Base-by-base conservation (phyloP, 2,888 invertebrate genomes). In the Torymus aiolomorphi region DNA sequence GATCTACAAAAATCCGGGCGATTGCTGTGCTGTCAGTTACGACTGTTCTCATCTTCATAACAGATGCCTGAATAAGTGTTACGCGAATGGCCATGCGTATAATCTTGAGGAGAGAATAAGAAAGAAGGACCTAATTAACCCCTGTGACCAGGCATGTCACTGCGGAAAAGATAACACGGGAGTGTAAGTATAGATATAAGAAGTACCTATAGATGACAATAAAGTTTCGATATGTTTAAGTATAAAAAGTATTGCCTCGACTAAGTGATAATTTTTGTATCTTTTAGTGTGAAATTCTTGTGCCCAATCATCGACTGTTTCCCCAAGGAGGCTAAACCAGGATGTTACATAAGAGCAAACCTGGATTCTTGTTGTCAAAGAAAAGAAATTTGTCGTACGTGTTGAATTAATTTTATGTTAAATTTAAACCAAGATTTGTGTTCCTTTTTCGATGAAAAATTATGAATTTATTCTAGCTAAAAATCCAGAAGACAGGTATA, bases 21-120 rank as follows among this genome's bases (percentile, higher is more conserved):
- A 85, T 20, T 86, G 86, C 52, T 89, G 89, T 75, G 80, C 89
- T 10, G 57, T 65, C 3, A 82, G 76, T 42, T 89, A 86, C 80
- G 78, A 89, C 24, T 89, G 89, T 57, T 83, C 83, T 14, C 83
- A 86, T 57, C 57, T 89, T 49, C 71, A 84, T 8, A 24, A 42
- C 0, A 80, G 85, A 69, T 78, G 84, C 0, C 59, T 20, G 0
- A 67, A 86, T 31, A 88, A 88, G 70, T 89, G 89, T 77, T 86
- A 88, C 42, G 65, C 82, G 2, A 87, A 87, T 24, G 84, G 82
- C 1, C 69, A 86, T 12, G 83, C 63, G 13, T 89, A 89, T 62
- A 72, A 66, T 4, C 62, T 87, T n/a, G 85, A 86, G 0, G 86
- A 89, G 8, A 0, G 0, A 0, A 71, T 89, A 10, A 85, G 31